Percentiles rank a stretch among this genome's conserved stretches.
Conservation (phyloP, 1,140 invertebrate genomes). For the Ectropis grisescens region DNA sequence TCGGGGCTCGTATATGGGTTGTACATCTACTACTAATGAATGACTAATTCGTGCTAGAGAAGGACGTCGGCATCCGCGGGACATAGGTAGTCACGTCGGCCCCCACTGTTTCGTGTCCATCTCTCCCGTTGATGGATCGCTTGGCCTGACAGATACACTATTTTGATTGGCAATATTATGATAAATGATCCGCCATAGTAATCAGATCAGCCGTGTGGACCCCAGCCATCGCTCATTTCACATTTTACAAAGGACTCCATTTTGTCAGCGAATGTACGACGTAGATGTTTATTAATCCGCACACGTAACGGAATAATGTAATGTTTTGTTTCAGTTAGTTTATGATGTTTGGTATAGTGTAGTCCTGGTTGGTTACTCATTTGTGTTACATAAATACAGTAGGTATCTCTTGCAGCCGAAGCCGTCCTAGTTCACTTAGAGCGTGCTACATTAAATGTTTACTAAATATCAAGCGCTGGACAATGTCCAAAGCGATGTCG, state of each 20-base stretch:
- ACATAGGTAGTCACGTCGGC: too few relatives aligned
- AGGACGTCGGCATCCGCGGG: too few relatives aligned
- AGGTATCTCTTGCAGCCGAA: constrained; percentile 25
- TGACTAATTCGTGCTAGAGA: too few relatives aligned
- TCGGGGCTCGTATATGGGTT: too few relatives aligned
- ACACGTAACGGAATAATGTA: constrained; percentile 6
- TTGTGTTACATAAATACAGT: constrained; percentile 32
- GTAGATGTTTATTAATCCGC: not conserved
- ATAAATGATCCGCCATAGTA: constrained; percentile 59
- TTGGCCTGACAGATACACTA: constrained; percentile 65
- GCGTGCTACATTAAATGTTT: constrained; percentile 47
- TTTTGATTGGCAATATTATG: constrained; percentile 70
- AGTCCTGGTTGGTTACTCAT: constrained; percentile 31
- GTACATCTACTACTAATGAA: too few relatives aligned
- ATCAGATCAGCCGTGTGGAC: constrained; percentile 52
- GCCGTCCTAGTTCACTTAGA: constrained; percentile 32
- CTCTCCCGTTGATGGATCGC: constrained; percentile 53
- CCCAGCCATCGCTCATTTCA: constrained; percentile 48
- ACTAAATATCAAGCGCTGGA: constrained; percentile 50
- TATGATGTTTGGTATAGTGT: constrained; percentile 33
- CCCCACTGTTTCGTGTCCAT: constrained; percentile 29
- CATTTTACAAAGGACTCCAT: constrained; percentile 38
- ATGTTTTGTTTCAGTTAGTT: constrained; percentile 18
- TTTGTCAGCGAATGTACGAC: constrained; percentile 26
- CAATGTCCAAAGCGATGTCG: constrained; percentile 53